Evolutionary conservation across 2,888 invertebrate genomes (phyloP).

Genomic region (Microctonus hyperodae): DNA sequence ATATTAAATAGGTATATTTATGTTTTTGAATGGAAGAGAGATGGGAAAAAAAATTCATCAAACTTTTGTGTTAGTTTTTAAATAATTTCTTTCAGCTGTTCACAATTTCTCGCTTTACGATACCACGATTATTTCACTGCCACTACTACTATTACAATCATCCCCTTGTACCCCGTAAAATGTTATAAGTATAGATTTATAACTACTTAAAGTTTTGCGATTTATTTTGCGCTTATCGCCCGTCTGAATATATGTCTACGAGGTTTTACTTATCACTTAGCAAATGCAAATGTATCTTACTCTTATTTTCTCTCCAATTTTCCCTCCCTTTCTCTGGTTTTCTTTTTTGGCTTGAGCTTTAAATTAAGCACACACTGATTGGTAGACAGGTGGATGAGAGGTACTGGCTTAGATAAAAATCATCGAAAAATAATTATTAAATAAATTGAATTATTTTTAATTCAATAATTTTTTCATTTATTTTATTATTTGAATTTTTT

Average conservation of each 20-base stretch:
- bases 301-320: no score
- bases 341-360: conserved; percentile 40
- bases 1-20: no score
- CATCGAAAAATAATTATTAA: no score
- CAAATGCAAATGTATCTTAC: conserved; percentile 59
- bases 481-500: no score
- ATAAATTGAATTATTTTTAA: not conserved
- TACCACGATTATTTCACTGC: no score
- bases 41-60: no score
- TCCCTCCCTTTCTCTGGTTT: no score
- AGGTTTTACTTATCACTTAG: conserved; percentile 63
- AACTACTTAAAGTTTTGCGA: conserved; percentile 64
- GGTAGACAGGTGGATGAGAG: conserved; percentile 23
- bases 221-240: conserved; percentile 63
- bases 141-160: not conserved
- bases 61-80: no score
- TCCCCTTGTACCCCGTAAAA: conserved; percentile 34
- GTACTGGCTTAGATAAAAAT: not conserved
- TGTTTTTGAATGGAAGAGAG: no score
- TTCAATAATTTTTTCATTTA: no score
- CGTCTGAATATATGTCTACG: conserved; percentile 56
- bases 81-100: no score
- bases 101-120: no score
- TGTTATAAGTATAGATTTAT: conserved; percentile 62
- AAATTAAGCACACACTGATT: conserved; percentile 51